Percentiles rank a stretch among this genome's conserved stretches.
Evolutionary conservation across 2,888 invertebrate species (phyloP).

Genomic region (Macrophya alboannulata): DNA sequence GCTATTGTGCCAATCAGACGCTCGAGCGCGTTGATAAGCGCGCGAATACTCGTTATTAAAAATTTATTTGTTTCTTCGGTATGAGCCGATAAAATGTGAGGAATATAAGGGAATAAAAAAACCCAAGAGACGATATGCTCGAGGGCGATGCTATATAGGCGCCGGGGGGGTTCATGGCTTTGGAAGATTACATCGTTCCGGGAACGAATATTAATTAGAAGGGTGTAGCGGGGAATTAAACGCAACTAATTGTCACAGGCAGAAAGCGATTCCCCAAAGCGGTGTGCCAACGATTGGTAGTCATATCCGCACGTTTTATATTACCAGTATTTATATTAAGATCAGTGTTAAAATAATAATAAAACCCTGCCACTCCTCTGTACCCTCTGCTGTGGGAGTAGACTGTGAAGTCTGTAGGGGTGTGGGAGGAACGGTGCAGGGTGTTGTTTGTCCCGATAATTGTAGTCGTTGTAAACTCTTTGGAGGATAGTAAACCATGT

Average conservation of each 20-base stretch:
- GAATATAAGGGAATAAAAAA: conserved; percentile 17
- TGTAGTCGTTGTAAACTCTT: conserved; percentile 52
- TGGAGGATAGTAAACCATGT: conserved; percentile 44
- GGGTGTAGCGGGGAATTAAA: conserved; percentile 12
- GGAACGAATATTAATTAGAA: conserved; percentile 44
- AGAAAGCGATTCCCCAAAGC: conserved; percentile 46
- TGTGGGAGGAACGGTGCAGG: not conserved
- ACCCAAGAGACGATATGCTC: conserved; percentile 18
- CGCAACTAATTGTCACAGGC: conserved; percentile 33
- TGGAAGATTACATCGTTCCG: conserved; percentile 19
- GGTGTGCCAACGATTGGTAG: conserved; percentile 3
- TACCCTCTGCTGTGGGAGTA: conserved; percentile 19
- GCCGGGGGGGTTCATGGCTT: not conserved
- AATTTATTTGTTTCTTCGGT: conserved; percentile 74
- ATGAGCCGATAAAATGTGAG: conserved; percentile 5
- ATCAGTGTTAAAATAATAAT: conserved; percentile 10
- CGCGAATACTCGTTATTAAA: conserved; percentile 72
- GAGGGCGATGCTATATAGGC: not conserved
- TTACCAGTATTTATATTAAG: conserved; percentile 23
- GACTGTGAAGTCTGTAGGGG: not conserved
- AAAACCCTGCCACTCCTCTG: not conserved
- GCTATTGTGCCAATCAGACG: conserved; percentile 75
- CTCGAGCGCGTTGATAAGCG: conserved; percentile 71
- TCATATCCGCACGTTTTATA: not conserved
- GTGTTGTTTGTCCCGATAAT: conserved; percentile 34